Conservation (phyloP, 2,888 invertebrate genomes). For the Drosophila aldrichi region DNA sequence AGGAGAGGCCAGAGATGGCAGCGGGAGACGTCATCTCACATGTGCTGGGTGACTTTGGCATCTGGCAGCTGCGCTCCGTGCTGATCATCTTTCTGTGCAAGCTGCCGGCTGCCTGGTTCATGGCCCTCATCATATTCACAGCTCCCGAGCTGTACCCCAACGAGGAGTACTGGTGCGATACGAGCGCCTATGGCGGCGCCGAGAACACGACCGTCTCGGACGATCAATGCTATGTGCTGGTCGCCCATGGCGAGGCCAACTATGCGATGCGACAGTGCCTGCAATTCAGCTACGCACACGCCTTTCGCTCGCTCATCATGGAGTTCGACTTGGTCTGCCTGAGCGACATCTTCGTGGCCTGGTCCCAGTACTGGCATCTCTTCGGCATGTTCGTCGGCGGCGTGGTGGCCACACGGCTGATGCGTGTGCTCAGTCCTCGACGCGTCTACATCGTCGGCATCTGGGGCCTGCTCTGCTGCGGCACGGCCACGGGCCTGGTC, state of each 20-base stretch:
- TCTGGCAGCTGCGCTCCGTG: conserved; percentile 85
- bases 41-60: conserved; percentile 84
- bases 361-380: conserved; percentile 86
- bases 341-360: conserved; percentile 84
- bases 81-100: conserved; percentile 85
- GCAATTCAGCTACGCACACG: conserved; percentile 73
- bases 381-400: conserved; percentile 85
- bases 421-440: conserved; percentile 84
- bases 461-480: conserved; percentile 83
- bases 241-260: conserved; percentile 52
- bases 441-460: conserved; percentile 84
- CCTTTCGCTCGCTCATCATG: conserved; percentile 83
- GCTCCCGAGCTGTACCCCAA: conserved; percentile 84
- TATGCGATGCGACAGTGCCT: conserved; percentile 65
- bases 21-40: conserved; percentile 72
- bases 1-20: not conserved
- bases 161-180: conserved; percentile 76
- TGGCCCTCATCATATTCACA: conserved; percentile 86
- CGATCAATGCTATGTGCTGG: conserved; percentile 77
- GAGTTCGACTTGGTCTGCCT: conserved; percentile 85
- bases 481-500: conserved; percentile 83
- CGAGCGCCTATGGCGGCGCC: conserved; percentile 28
- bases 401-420: conserved; percentile 83
- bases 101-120: conserved; percentile 86
- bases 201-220: conserved; percentile 64